These are phyloP conservation scores for Augochlorella aurata DNA, from an alignment of 2,888 invertebrate species.

Conservation along the genomic window DNA sequence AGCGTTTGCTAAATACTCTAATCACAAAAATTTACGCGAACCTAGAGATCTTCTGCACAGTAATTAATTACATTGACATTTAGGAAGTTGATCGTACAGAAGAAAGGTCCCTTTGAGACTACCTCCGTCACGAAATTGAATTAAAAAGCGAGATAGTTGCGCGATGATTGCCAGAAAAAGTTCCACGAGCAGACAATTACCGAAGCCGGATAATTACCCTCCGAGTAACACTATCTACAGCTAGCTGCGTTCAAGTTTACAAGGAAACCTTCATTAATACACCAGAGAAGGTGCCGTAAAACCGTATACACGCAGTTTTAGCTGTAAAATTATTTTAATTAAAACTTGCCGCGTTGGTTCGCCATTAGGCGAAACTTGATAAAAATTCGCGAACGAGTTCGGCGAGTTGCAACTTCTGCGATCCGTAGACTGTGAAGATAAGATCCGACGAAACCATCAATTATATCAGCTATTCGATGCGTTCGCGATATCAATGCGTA, in stretches of 20 bases:
- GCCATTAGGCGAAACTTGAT: not conserved
- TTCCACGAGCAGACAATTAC: not conserved
- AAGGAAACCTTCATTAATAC: not conserved
- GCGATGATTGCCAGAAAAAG: not conserved
- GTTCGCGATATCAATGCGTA: conserved; percentile 19
- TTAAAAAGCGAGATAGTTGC: not conserved
- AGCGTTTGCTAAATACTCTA: too few species aligned
- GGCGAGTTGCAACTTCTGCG: conserved; percentile 27
- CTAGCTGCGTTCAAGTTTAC: not conserved
- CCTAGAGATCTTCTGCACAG: too few species aligned
- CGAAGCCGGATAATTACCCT: not conserved
- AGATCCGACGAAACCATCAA: conserved; percentile 31
- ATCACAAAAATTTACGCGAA: too few species aligned
- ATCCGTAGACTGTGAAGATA: conserved; percentile 36
- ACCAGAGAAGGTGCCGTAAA: not conserved
- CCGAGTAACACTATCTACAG: not conserved
- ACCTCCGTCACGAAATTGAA: not conserved
- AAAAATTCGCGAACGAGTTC: conserved; percentile 27
- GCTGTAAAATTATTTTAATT: conserved; percentile 52
- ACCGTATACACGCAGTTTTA: not conserved
- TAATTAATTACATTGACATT: too few species aligned
- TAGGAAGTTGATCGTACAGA: not conserved
- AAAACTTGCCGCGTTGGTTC: conserved; percentile 32
- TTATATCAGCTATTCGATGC: conserved; percentile 10
- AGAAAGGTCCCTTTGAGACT: too few species aligned